A percentile compares a stretch with the other conserved stretches of the same genome.
Evolutionary conservation across 1,140 invertebrate genomes (phyloP).

Genomic region (Cherax quadricarinatus): DNA sequence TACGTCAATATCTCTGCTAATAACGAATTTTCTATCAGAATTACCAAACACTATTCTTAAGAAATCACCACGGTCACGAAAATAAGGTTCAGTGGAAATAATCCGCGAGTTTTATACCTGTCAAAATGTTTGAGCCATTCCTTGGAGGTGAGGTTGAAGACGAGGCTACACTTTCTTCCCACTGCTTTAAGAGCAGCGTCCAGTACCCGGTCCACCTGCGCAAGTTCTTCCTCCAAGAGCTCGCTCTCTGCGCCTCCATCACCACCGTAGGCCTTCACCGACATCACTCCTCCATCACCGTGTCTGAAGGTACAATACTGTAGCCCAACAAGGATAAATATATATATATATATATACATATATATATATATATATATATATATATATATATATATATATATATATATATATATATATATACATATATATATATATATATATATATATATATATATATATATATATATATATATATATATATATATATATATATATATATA

Average conservation of each 20-base stretch:
- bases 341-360: too few relatives aligned
- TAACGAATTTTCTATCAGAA: too few relatives aligned
- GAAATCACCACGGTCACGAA: too few relatives aligned
- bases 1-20: too few relatives aligned
- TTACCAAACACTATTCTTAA: too few relatives aligned
- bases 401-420: neutral
- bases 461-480: too few relatives aligned
- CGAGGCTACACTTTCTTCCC: slow-evolving; percentile 32
- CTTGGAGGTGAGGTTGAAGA: slow-evolving; percentile 68
- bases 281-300: slow-evolving; percentile 44
- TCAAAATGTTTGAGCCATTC: slow-evolving; percentile 68
- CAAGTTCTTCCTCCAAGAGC: slow-evolving; percentile 65
- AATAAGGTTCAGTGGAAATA: too few relatives aligned
- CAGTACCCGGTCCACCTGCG: slow-evolving; percentile 63
- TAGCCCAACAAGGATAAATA: neutral
- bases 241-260: slow-evolving; percentile 58
- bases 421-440: too few relatives aligned
- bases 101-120: slow-evolving; percentile 5
- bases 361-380: neutral
- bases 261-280: slow-evolving; percentile 32
- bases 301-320: slow-evolving; percentile 2
- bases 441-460: too few relatives aligned
- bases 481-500: too few relatives aligned
- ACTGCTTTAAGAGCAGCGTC: slow-evolving; percentile 50
- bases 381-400: neutral